Evolutionary conservation across 2,113 vertebrate species (phyloP), one percentile per base, ranked within the genome.

Genomic region (Microcebus ravelobensis): DNA sequence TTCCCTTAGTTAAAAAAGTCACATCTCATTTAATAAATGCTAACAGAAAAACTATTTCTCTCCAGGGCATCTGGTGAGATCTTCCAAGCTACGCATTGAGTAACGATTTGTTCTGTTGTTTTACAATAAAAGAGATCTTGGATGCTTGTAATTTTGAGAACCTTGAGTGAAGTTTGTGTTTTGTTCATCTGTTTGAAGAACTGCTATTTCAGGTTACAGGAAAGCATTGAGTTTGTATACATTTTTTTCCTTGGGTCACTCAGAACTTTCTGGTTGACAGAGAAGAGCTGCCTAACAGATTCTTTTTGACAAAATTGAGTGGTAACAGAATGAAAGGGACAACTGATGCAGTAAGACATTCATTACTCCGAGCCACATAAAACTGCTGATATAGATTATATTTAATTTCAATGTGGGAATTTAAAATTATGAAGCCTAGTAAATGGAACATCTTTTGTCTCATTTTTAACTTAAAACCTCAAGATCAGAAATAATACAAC

Each of bases 111-210:
- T 90, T 90, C 73, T 77, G 13, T 73, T 55, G 63, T 48, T 84
- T 89, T 39, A 48, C 1, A 36, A 4, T 42, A 61, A 80, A 84
- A 65, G 89, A 52, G 8, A 52, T 2, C 10, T 73, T 83, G 59
- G 63, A 52, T 86, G 10, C 14, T 63, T 42, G 14, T 45, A 83
- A 63, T 67, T 94, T 85, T 93, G 70, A 94, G 61, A 89, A 77
- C 20, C 83, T 15, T 21, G 14, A n/a, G 0, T 65, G 8, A 87
- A 29, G 3, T 74, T 5, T 70, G 31, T 17, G 1, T 55, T 87
- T 93, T 82, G 6, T 55, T 80, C 27, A 45, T 95, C 79, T 93
- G 15, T 74, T 88, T 88, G 27, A 95, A 87, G 31, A 70, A 74
- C 2, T 13, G 1, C 29, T 74, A 61, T 81, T 93, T 82, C 6